phyloP scores from a whole-genome alignment of 2,888 invertebrate genomes.

The Cheiracanthium punctorium region DNA sequence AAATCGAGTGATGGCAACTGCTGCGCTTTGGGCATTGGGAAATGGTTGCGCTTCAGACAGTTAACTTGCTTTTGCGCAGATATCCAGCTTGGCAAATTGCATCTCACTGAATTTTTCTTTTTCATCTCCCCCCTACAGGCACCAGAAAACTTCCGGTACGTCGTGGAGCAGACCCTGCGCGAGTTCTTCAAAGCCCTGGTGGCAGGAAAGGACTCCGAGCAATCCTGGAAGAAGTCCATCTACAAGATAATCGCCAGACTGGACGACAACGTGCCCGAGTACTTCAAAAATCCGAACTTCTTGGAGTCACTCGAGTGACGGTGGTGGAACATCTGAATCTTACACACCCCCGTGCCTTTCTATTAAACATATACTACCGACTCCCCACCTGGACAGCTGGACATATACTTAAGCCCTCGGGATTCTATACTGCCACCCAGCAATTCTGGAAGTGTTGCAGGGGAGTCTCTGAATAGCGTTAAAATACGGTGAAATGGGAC shows the following conservation, averaged over 20 bases:
- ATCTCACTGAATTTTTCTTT: too few species aligned
- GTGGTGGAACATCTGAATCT: conserved; percentile 56
- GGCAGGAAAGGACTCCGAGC: conserved; percentile 95
- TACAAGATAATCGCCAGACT: conserved; percentile 99
- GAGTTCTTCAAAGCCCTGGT: conserved; percentile 99
- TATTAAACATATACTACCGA: too few species aligned
- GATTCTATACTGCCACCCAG: neutral
- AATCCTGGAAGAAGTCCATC: conserved; percentile 99
- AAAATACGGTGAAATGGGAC: too few species aligned
- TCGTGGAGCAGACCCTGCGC: conserved; percentile 96
- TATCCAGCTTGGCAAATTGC: too few species aligned
- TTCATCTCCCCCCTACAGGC: conserved; percentile 84
- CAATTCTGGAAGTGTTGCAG: too few species aligned
- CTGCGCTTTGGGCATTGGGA: too few species aligned
- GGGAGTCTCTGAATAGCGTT: too few species aligned
- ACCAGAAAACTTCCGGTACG: conserved; percentile 96
- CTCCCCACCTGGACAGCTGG: neutral
- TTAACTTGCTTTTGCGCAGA: too few species aligned
- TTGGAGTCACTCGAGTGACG: conserved; percentile 94
- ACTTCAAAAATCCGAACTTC: conserved; percentile 99
- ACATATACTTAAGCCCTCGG: neutral
- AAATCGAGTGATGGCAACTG: too few species aligned
- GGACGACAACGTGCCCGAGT: conserved; percentile 99
- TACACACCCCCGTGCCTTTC: conserved; percentile 40
- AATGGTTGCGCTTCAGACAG: too few species aligned